Percentiles rank a stretch among this genome's conserved stretches.
Conservation (phyloP, 2,797 vertebrate genomes). For the Malacoraja senta region DNA sequence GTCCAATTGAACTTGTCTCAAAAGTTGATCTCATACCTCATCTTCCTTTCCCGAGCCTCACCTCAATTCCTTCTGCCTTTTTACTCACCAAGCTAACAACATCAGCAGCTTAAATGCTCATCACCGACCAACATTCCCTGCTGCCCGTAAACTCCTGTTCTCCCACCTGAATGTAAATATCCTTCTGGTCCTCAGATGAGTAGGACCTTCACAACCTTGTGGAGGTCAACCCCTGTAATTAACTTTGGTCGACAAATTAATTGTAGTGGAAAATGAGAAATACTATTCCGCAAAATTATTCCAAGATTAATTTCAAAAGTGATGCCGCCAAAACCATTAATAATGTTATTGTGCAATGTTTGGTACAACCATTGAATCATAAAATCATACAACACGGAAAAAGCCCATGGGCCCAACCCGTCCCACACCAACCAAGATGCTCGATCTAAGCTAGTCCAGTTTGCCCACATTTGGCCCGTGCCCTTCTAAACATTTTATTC, state of each 20-base stretch:
- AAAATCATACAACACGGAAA: no score
- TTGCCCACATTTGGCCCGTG: no score
- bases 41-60: not conserved
- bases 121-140: not conserved
- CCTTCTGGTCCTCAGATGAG: not conserved
- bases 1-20: not conserved
- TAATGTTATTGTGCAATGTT: not conserved
- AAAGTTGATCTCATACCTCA: not conserved
- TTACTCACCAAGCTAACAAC: not conserved
- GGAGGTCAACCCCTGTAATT: not conserved
- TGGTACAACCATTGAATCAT: no score
- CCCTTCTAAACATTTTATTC: no score
- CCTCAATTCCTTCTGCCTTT: not conserved
- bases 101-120: not conserved
- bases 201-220: not conserved
- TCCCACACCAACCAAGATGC: no score
- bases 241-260: not conserved
- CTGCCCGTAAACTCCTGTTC: not conserved
- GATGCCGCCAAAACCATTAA: not conserved
- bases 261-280: not conserved
- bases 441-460: no score
- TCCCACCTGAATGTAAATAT: not conserved
- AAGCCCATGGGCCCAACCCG: no score
- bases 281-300: not conserved
- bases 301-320: not conserved